Conservation (phyloP, 2,888 invertebrate genomes). For the Callyntrura sp. region DNA sequence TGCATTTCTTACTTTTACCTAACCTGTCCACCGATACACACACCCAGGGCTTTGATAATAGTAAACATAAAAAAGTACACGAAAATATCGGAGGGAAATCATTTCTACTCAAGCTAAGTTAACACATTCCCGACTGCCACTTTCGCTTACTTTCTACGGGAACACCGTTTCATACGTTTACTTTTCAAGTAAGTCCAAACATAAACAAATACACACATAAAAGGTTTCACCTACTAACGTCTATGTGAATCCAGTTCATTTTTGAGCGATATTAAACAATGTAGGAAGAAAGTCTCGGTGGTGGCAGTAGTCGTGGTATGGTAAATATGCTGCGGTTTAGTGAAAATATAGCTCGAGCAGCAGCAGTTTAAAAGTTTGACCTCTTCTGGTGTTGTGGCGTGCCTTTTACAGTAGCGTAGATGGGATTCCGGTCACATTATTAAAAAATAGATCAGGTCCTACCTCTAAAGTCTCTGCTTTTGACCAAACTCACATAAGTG, state of each 20-base stretch:
- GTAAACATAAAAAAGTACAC: constrained; percentile 54
- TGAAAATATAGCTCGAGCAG: constrained; percentile 44
- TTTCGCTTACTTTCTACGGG: not conserved
- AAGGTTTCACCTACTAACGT: constrained; percentile 44
- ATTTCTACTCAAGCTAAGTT: constrained; percentile 30
- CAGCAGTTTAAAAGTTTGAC: constrained; percentile 48
- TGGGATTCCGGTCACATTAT: constrained; percentile 59
- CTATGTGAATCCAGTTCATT: constrained; percentile 37
- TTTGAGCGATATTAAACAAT: constrained; percentile 36
- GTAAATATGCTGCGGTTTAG: constrained; percentile 6
- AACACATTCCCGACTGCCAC: not conserved
- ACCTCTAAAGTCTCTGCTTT: not conserved
- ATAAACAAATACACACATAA: constrained; percentile 62
- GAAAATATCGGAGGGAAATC: constrained; percentile 38
- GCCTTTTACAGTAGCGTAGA: constrained; percentile 40
- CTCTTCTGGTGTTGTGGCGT: constrained; percentile 28
- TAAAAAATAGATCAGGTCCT: constrained; percentile 59
- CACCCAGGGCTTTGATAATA: constrained; percentile 21
- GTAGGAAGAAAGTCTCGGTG: not conserved
- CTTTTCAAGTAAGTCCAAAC: constrained; percentile 66
- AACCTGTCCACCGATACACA: not conserved
- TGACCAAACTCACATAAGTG: constrained; percentile 37
- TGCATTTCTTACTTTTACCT: constrained; percentile 43
- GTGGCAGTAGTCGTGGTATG: not conserved
- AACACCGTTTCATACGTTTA: constrained; percentile 42